Percentiles rank a stretch among this genome's conserved stretches.
These are phyloP conservation scores for Macroramphosus scolopax DNA, from an alignment of 2,797 vertebrate species.

Conservation along the genomic window DNA sequence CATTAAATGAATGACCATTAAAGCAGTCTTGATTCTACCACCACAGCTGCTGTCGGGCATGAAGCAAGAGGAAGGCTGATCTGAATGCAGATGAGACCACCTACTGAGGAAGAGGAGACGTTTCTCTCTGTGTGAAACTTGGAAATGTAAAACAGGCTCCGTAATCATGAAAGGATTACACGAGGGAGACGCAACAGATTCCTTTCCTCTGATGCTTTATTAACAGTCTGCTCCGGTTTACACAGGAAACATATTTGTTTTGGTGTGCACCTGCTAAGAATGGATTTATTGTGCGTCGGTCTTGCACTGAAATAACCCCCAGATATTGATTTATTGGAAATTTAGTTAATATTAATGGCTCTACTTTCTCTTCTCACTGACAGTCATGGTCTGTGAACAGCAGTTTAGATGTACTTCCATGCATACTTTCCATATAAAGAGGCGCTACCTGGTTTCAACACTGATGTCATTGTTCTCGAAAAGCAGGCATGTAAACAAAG, in stretches of 20 bases:
- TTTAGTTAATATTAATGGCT: constrained; percentile 22
- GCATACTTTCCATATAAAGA: not conserved
- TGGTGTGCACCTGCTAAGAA: not conserved
- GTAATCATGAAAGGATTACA: constrained; percentile 9
- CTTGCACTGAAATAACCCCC: constrained; percentile 21
- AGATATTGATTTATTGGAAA: constrained; percentile 35
- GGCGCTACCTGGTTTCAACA: not conserved
- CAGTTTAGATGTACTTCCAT: not conserved
- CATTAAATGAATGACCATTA: constrained; percentile 14
- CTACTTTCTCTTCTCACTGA: not conserved
- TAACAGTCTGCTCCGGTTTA: constrained; percentile 13
- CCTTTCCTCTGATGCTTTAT: constrained; percentile 17
- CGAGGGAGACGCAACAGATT: constrained; percentile 3
- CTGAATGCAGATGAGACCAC: constrained; percentile 48
- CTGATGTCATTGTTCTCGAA: constrained; percentile 20
- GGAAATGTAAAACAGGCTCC: constrained; percentile 24
- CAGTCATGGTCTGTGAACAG: too few species aligned
- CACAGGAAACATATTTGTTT: constrained; percentile 8
- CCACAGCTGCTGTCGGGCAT: constrained; percentile 26
- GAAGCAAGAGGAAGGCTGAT: constrained; percentile 29
- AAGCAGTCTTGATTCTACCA: constrained; percentile 4
- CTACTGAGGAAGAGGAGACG: constrained; percentile 6
- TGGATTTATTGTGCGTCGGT: constrained; percentile 6
- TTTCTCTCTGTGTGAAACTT: constrained; percentile 26
- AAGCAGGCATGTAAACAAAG: constrained; percentile 25